These are phyloP conservation scores for Acromyrmex heyeri DNA, from an alignment of 1,140 invertebrate species.

Conservation along the genomic window DNA sequence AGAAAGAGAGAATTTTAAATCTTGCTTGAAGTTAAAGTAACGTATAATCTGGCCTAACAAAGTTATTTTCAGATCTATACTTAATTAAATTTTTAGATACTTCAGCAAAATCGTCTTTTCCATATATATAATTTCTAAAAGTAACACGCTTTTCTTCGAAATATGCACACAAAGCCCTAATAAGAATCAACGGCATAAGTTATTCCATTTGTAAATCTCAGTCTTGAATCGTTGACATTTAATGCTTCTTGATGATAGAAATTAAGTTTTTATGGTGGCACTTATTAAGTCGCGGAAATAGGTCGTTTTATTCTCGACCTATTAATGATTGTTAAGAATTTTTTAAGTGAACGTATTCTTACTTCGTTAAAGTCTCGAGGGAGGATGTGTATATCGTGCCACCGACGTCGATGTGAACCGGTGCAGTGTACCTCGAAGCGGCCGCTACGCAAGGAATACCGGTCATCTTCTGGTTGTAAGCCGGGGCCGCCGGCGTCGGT, in stretches of 20 bases:
- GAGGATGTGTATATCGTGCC: conserved; percentile 98
- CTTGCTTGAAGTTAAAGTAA: too few species aligned
- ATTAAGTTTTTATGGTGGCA: not conserved
- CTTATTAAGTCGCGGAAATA: not conserved
- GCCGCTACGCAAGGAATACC: conserved; percentile 97
- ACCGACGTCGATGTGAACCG: conserved; percentile 98
- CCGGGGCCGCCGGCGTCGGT: conserved; percentile 85
- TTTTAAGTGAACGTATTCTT: conserved; percentile 83
- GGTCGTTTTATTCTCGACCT: not conserved
- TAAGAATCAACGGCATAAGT: not conserved
- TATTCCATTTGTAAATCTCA: not conserved
- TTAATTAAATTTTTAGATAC: too few species aligned
- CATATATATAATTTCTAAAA: not conserved
- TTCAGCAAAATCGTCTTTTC: too few species aligned
- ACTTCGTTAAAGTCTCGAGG: conserved; percentile 98
- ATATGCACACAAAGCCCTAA: not conserved
- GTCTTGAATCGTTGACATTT: not conserved
- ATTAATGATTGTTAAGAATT: conserved; percentile 8
- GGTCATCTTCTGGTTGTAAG: conserved; percentile 90
- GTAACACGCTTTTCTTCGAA: not conserved
- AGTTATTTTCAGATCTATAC: too few species aligned
- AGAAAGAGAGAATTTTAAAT: too few species aligned
- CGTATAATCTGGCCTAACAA: too few species aligned
- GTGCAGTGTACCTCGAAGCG: conserved; percentile 96
- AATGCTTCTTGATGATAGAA: not conserved